Base-by-base conservation (phyloP, 92 coral and sea anemone species). In the Phenganax marumi region DNA sequence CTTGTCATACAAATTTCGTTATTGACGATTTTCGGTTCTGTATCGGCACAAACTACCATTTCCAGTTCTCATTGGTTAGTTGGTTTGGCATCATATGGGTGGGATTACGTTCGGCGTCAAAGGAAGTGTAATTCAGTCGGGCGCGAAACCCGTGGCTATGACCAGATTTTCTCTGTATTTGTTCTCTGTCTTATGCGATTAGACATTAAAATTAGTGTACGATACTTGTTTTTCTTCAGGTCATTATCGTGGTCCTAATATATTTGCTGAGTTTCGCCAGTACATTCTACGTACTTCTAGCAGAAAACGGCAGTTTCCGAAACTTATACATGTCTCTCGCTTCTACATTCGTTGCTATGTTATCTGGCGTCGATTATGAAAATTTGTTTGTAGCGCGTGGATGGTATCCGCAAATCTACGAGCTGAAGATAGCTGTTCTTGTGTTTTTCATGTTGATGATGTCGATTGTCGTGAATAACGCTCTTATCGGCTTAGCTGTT, bases 401-500 rank as follows among this genome's bases (percentile, higher is more conserved):
- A 33, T 66, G 72, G 72, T 25, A 66, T 66, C 50, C 72, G 16
- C 0, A 33, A 19, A 11, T 33, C 14, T 66, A 66, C 72, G 72
- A 66, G 17, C 16, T 66, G 43, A 66, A 66, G 16, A 5, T 66
- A 49, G 50, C 33, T 10, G 3, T 66, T 17, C 72, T 66, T 66
- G 49, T 66, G 26, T 24, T 66, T 47, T 66, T 24, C 17, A 66
- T 66, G n/a, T 25, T 66, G 50, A 9, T n/a, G 12, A 24, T 66
- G 49, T 66, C 72, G 17, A 66, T 66, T 24, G 72, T 66, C 14
- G 72, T 66, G n/a, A 66, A 66, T 50, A 66, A 66, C 17, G 50
- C 72, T 66, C 50, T 66, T 47, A 33, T 66, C 43, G 72, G 72
- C 43, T 23, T 66, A 33, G 72, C 72, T 33, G 72, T 66, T 66